Evolutionary conservation across 2,797 vertebrate genomes (phyloP).

Genomic region (Harpagifer antarcticus): DNA sequence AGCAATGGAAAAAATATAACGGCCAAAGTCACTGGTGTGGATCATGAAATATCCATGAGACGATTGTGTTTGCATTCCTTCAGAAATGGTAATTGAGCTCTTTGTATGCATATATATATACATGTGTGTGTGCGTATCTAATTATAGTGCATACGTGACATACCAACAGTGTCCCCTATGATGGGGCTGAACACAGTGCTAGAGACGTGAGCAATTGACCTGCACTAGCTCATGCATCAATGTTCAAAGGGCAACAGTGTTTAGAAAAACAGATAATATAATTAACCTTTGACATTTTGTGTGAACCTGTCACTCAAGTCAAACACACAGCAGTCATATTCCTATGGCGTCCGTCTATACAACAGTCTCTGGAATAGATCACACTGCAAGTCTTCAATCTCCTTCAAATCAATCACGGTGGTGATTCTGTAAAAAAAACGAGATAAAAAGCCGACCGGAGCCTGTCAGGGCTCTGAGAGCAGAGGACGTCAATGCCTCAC

Average conservation of each 20-base stretch:
- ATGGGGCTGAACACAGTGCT: slow-evolving; percentile 35
- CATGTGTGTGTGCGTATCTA: background rate
- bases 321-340: slow-evolving; percentile 45
- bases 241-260: slow-evolving; percentile 49
- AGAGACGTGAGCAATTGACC: slow-evolving; percentile 57
- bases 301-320: slow-evolving; percentile 36
- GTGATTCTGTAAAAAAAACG: slow-evolving; percentile 69
- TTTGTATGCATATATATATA: slow-evolving; percentile 32
- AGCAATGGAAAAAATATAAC: slow-evolving; percentile 46
- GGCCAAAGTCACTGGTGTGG: slow-evolving; percentile 49
- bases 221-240: slow-evolving; percentile 32
- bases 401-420: slow-evolving; percentile 76
- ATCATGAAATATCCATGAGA: slow-evolving; percentile 64
- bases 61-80: slow-evolving; percentile 54
- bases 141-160: slow-evolving; percentile 40
- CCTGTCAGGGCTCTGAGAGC: slow-evolving; percentile 74
- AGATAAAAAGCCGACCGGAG: slow-evolving; percentile 63
- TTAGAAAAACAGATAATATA: slow-evolving; percentile 42
- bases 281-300: slow-evolving; percentile 63
- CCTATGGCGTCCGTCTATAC: slow-evolving; percentile 55
- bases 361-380: slow-evolving; percentile 68
- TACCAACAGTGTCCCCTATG: slow-evolving; percentile 20
- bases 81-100: slow-evolving; percentile 34
- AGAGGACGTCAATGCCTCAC: slow-evolving; percentile 75
- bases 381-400: slow-evolving; percentile 72